Evolutionary conservation across 2,113 vertebrate species (phyloP).

Genomic region (Anthoscopus minutus): DNA sequence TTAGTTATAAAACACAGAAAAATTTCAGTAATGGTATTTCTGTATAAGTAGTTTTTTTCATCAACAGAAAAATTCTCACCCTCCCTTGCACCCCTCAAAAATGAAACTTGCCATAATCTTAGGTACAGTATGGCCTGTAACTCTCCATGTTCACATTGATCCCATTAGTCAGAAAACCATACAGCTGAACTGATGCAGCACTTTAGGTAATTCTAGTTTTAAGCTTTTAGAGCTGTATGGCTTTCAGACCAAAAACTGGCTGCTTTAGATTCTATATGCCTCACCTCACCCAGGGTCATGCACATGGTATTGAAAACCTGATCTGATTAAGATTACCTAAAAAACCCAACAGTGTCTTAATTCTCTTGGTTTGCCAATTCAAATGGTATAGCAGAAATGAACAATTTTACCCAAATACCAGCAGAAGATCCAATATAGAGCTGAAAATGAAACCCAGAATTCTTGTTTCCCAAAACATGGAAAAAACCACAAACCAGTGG

Average conservation of each 20-base stretch:
- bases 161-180: background rate
- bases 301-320: background rate
- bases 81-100: rapidly evolving
- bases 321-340: background rate
- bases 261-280: background rate
- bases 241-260: background rate
- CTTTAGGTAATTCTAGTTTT: background rate
- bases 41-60: background rate
- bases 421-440: background rate
- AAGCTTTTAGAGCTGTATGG: background rate
- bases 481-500: background rate
- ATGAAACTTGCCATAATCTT: background rate
- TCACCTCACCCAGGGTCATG: background rate
- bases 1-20: background rate
- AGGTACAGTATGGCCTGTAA: background rate
- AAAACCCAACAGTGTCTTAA: background rate
- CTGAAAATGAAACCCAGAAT: background rate
- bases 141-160: background rate
- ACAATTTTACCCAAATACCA: background rate
- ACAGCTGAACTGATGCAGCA: rapidly evolving
- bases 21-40: background rate
- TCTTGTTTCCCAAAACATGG: background rate
- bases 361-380: background rate
- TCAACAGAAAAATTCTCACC: background rate
- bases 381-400: background rate